Evolutionary conservation across 2,888 invertebrate species (phyloP).

Genomic region (Adineta ricciae): DNA sequence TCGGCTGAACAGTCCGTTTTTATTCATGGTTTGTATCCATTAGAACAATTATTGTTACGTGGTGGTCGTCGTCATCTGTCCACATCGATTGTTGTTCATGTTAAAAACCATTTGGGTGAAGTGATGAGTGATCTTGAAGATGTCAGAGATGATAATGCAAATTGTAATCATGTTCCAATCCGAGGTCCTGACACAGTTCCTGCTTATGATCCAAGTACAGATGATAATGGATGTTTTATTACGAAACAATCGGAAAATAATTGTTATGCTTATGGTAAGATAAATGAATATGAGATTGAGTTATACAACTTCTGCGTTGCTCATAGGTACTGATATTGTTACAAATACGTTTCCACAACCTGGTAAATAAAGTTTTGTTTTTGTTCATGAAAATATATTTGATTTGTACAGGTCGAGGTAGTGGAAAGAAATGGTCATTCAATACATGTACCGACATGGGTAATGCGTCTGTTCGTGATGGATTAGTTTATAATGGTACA

Average conservation of each 20-base stretch:
- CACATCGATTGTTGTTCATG: neutral
- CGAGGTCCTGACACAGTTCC: neutral
- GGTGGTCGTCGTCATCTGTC: neutral
- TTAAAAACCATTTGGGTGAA: neutral
- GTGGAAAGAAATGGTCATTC: neutral
- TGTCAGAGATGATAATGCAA: neutral
- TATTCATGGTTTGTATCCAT: neutral
- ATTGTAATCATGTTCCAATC: constrained; percentile 6
- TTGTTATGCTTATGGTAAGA: neutral
- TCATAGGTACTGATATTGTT: constrained; percentile 7
- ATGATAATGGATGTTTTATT: neutral
- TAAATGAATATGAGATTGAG: neutral
- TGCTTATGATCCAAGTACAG: neutral
- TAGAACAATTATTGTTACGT: neutral
- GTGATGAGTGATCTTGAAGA: neutral
- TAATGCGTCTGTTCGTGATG: neutral
- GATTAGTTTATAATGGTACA: neutral
- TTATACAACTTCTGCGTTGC: no score
- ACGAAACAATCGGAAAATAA: neutral
- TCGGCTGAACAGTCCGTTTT: neutral
- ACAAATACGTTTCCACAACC: constrained; percentile 18
- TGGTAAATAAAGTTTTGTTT: no score
- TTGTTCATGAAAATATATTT: no score
- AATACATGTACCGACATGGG: neutral
- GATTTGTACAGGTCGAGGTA: neutral